Conservation (phyloP, 37 sponge, comb jelly and placozoan genomes). For the Beroe ovata region DNA sequence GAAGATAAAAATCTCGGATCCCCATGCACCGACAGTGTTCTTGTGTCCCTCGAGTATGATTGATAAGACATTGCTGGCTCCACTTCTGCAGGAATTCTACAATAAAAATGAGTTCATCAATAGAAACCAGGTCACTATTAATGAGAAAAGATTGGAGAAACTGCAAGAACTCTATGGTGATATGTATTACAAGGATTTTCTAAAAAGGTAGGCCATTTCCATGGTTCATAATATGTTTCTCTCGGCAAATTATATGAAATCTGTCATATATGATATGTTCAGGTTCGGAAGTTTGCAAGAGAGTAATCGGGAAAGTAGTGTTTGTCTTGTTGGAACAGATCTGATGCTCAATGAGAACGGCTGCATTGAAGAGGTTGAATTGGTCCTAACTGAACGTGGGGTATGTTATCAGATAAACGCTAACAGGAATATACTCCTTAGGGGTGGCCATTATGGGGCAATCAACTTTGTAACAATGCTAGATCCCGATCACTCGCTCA, state of each 20-base stretch:
- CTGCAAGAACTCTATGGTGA: conserved; percentile 3
- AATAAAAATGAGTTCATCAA: background rate
- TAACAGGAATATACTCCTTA: background rate
- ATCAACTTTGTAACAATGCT: conserved; percentile 6
- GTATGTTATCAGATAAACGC: conserved; percentile 42
- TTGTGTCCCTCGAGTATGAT: conserved; percentile 6
- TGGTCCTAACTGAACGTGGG: conserved; percentile 14
- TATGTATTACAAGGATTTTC: background rate
- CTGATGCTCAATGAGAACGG: background rate
- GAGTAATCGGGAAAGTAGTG: background rate
- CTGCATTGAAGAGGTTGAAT: background rate
- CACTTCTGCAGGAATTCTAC: background rate
- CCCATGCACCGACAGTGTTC: background rate
- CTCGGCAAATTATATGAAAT: too few species aligned
- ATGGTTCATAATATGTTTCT: too few species aligned
- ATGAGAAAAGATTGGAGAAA: background rate
- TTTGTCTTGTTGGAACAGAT: background rate
- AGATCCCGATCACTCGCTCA: background rate
- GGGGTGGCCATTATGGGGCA: background rate
- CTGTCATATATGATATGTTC: too few species aligned
- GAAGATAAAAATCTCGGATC: background rate
- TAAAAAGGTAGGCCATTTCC: background rate
- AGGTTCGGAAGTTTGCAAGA: background rate
- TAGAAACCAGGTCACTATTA: too few species aligned
- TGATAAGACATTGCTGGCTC: background rate